Conservation (phyloP, 2,797 vertebrate species). For the Sebastes baramenuke region DNA sequence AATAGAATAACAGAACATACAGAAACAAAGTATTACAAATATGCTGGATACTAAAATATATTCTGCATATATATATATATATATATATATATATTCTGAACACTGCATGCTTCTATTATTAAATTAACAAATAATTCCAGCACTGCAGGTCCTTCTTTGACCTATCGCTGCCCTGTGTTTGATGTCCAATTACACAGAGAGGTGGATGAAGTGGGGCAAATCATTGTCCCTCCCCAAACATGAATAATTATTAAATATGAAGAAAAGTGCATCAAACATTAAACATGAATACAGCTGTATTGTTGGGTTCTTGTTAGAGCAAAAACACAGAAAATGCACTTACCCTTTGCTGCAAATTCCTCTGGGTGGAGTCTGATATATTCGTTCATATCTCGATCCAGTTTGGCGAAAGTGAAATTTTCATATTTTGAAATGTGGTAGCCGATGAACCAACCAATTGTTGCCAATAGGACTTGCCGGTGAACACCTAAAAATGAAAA, state of each 20-base stretch:
- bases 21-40: neutral
- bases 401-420: conserved; percentile 82
- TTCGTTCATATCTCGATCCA: conserved; percentile 86
- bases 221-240: neutral
- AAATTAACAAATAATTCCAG: neutral
- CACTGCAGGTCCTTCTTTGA: too few relatives aligned
- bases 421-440: conserved; percentile 85
- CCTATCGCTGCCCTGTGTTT: neutral
- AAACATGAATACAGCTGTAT: neutral
- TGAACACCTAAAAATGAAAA: conserved; percentile 84
- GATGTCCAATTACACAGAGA: neutral
- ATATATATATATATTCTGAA: neutral
- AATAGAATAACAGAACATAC: neutral
- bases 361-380: conserved; percentile 86
- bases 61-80: too few relatives aligned
- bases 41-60: neutral
- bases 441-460: conserved; percentile 87
- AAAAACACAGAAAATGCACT: neutral
- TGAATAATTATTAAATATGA: neutral
- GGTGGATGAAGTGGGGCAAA: neutral
- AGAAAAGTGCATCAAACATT: neutral
- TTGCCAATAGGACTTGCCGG: conserved; percentile 84
- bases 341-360: conserved; percentile 84
- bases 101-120: neutral
- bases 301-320: neutral